A percentile compares a stretch with the other conserved stretches of the same genome.
Evolutionary conservation across 2,113 vertebrate genomes (phyloP).

Genomic region (Prunella himalayana): DNA sequence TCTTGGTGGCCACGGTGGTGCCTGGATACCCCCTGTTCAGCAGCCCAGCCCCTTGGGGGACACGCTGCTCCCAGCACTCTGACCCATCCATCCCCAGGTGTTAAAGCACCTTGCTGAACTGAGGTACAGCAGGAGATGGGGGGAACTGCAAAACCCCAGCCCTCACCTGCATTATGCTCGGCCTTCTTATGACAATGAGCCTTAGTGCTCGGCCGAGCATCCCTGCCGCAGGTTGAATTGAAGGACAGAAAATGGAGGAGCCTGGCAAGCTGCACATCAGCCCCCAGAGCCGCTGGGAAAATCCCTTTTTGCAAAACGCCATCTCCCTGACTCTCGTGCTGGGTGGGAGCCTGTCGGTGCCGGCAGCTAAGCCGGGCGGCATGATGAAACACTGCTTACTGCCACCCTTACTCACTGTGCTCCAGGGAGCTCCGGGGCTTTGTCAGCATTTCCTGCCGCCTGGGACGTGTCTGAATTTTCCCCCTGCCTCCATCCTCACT

Average conservation of each 20-base stretch:
- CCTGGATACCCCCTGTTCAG: background rate
- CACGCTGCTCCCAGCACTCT: background rate
- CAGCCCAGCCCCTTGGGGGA: background rate
- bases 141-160: background rate
- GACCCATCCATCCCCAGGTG: background rate
- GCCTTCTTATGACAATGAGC: background rate
- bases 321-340: background rate
- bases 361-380: background rate
- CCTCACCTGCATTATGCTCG: background rate
- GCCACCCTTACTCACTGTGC: constrained; percentile 21
- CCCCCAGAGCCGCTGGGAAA: background rate
- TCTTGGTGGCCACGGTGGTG: background rate
- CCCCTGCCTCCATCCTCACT: background rate
- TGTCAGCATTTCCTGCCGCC: background rate
- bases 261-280: background rate
- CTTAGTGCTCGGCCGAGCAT: rapidly evolving
- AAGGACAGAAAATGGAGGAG: background rate
- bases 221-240: background rate
- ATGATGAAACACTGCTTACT: constrained; percentile 7
- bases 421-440: background rate
- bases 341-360: background rate
- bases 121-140: background rate
- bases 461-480: background rate
- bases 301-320: background rate
- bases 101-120: background rate